phyloP scores from a whole-genome alignment of 2,797 vertebrate genomes.

The Typhlichthys eigenmanni region DNA sequence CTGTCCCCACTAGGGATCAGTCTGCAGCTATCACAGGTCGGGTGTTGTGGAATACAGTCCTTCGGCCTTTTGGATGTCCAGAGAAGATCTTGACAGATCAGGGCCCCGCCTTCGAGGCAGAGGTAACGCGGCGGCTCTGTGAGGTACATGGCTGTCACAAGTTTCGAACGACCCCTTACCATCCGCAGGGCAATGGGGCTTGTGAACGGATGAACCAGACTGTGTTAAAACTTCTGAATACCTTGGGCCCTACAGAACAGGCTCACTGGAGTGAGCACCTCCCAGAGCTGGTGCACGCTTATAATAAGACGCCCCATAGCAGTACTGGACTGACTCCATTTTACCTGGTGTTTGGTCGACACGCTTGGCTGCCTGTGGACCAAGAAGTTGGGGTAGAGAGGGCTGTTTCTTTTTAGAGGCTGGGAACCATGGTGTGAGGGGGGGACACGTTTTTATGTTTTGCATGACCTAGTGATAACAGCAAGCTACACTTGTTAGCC shows the following conservation, averaged over 20 bases:
- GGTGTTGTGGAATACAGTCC: neutral
- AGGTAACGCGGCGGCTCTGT: slow-evolving; percentile 1
- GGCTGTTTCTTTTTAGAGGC: too few relatives aligned
- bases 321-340: slow-evolving; percentile 11
- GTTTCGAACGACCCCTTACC: neutral
- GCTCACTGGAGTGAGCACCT: neutral
- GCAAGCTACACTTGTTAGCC: too few relatives aligned
- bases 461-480: too few relatives aligned
- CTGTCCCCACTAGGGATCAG: neutral
- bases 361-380: slow-evolving; percentile 13
- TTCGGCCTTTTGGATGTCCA: slow-evolving; percentile 15
- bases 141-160: slow-evolving; percentile 9
- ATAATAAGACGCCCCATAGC: slow-evolving; percentile 10
- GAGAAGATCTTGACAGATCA: slow-evolving; percentile 2
- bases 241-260: neutral
- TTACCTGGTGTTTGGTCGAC: slow-evolving; percentile 11
- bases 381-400: neutral
- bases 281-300: slow-evolving; percentile 1
- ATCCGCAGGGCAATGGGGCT: slow-evolving; percentile 16
- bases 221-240: neutral
- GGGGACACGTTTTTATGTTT: too few relatives aligned
- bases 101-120: slow-evolving; percentile 9
- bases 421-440: too few relatives aligned
- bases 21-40: neutral
- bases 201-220: slow-evolving; percentile 14